A percentile compares a stretch with the other conserved stretches of the same genome.
Conservation (phyloP, 2,797 vertebrate species). For the Gephyroberyx darwinii region DNA sequence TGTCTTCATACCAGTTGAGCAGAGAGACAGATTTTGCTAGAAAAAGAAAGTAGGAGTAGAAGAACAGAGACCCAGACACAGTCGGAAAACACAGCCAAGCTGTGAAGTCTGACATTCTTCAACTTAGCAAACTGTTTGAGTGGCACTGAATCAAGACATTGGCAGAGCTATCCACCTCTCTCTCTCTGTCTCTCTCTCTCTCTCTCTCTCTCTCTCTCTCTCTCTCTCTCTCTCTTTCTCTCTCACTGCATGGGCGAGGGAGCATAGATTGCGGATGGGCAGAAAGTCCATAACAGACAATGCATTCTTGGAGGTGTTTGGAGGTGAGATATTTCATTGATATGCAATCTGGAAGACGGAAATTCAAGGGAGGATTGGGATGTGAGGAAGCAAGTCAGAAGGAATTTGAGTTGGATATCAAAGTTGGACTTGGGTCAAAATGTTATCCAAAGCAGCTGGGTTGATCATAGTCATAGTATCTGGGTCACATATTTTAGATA, state of each 20-base stretch:
- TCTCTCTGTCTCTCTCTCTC: background rate
- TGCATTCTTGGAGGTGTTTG: background rate
- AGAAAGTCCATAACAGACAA: background rate
- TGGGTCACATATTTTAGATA: constrained; percentile 30
- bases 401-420: constrained; percentile 15
- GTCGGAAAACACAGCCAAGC: constrained; percentile 59
- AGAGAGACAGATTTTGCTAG: background rate
- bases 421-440: constrained; percentile 7
- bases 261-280: background rate
- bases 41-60: constrained; percentile 5
- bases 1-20: background rate
- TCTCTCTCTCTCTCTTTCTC: constrained; percentile 1
- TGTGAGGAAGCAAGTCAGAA: background rate
- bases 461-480: background rate
- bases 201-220: background rate
- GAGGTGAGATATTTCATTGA: constrained; percentile 1
- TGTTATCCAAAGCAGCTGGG: constrained; percentile 16
- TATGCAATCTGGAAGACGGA: background rate
- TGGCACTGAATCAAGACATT: constrained; percentile 55
- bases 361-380: background rate
- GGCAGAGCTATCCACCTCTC: constrained; percentile 1
- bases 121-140: constrained; percentile 60
- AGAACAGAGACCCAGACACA: constrained; percentile 36
- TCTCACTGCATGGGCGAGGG: background rate
- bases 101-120: constrained; percentile 70